Evolutionary conservation across 2,797 vertebrate genomes (phyloP).

Genomic region (Sebastes wilsoni): DNA sequence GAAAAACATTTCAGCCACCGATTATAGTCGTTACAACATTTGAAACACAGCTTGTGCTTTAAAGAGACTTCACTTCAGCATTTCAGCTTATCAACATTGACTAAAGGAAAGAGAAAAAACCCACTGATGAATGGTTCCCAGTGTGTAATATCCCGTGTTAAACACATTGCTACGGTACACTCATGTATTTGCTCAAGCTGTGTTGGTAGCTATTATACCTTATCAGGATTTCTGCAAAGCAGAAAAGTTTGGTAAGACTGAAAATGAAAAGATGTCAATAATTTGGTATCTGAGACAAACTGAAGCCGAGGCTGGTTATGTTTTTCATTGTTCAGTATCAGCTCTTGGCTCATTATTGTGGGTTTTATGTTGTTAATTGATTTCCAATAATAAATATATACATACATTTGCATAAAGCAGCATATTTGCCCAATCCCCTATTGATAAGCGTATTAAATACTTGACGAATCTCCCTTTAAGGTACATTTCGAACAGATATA

Average conservation of each 20-base stretch:
- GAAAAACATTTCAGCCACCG: background rate
- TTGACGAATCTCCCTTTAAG: too few species aligned
- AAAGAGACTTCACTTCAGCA: constrained; percentile 6
- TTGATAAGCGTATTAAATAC: too few species aligned
- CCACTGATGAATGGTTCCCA: background rate
- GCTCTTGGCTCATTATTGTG: constrained; percentile 63
- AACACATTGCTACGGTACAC: background rate
- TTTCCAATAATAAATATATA: too few species aligned
- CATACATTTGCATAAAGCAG: too few species aligned
- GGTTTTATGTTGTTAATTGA: background rate
- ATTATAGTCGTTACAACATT: constrained; percentile 1
- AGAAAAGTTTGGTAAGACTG: constrained; percentile 55
- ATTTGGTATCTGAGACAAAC: constrained; percentile 57
- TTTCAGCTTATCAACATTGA: constrained; percentile 13
- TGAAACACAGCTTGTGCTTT: constrained; percentile 1
- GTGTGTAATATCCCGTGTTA: constrained; percentile 11
- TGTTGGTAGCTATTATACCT: constrained; percentile 36
- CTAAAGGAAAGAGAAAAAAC: background rate
- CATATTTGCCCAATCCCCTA: too few species aligned
- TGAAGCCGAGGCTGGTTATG: constrained; percentile 51
- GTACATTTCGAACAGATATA: too few species aligned
- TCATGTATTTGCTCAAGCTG: constrained; percentile 4
- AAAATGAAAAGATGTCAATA: constrained; percentile 58
- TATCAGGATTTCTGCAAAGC: constrained; percentile 57
- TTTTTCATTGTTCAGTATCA: constrained; percentile 70